Base-by-base conservation (phyloP, 2,113 vertebrate species). In the Hystrix cristata region DNA sequence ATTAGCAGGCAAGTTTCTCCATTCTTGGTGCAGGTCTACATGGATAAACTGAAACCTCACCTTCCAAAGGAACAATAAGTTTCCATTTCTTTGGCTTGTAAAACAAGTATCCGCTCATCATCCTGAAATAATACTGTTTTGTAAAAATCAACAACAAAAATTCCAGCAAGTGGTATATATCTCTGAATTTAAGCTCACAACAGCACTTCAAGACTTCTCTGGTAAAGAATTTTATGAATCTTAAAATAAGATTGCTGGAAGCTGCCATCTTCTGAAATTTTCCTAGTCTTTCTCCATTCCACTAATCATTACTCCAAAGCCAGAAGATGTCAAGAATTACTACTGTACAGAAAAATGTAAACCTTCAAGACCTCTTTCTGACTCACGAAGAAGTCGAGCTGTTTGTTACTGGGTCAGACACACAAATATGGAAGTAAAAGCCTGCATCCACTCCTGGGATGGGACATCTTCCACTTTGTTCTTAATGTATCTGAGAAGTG, bases 221-320 rank as follows among this genome's bases (percentile, higher is more conserved):
- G 55, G 72, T 64, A 84, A n/a, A 74, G 38, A 93, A 87, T 80
- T 91, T 92, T 90, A 88, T 91, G 59, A 95, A 31, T 81, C 80
- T 95, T 96, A 89, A 97, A 96, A 85, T 82, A 79, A 96, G 65
- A 95, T 53, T 95, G 15, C 83, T 86, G 84, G 95, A 91, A 96
- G 64, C 48, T 93, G 60, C 46, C 80, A 48, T 85, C 69, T 96
- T 97, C 89, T 82, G 71, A 91, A 95, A 90, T 80, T 71, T 90
- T 72, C 62, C 74, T 89, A 97, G 84, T 62, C n/a, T 96, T 88
- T 97, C 80, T 95, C 74, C 38, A 67, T 90, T 92, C 78, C 64
- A 79, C 59, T 86, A 93, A 85, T 87, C 38, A 53, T 67, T 74
- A 38, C 23, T 87, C 81, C 60, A 87, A 84, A 87, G 31, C 16